phyloP scores from a whole-genome alignment of 2,797 vertebrate genomes.

The Mormyrops attenuatus region DNA sequence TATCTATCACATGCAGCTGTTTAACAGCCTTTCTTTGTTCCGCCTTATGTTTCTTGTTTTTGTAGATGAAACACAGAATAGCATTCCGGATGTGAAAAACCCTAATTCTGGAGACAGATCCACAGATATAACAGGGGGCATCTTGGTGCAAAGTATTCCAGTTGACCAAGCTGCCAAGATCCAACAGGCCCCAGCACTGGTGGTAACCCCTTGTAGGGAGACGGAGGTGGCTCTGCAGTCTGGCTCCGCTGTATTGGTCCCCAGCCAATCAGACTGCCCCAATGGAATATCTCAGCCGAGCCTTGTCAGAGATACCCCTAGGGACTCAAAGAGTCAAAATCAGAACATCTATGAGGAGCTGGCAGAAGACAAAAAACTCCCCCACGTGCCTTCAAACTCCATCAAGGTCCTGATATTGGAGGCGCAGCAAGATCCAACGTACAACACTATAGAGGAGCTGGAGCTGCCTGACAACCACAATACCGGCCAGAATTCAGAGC shows the following conservation, averaged over 20 bases:
- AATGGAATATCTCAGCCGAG: neutral
- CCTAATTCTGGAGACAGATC: neutral
- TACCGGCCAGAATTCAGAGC: conserved; percentile 6
- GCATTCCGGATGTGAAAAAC: neutral
- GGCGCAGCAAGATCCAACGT: conserved; percentile 16
- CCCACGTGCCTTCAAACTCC: neutral
- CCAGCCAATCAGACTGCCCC: neutral
- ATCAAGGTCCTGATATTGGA: neutral
- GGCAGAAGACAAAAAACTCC: neutral
- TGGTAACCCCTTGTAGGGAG: neutral
- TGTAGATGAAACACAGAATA: conserved; percentile 24
- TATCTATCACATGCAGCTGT: neutral
- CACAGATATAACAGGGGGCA: neutral
- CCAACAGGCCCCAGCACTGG: neutral
- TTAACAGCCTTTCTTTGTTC: neutral
- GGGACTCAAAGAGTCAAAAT: neutral
- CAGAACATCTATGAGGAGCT: conserved; percentile 25
- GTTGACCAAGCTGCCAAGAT: neutral
- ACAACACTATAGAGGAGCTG: conserved; percentile 17
- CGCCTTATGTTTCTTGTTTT: neutral
- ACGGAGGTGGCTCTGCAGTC: neutral
- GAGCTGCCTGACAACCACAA: neutral
- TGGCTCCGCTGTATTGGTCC: neutral
- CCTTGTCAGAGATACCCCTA: neutral
- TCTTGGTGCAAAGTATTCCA: neutral